Base-by-base conservation (phyloP, 2,888 invertebrate genomes). In the Melangyna quadrimaculata region DNA sequence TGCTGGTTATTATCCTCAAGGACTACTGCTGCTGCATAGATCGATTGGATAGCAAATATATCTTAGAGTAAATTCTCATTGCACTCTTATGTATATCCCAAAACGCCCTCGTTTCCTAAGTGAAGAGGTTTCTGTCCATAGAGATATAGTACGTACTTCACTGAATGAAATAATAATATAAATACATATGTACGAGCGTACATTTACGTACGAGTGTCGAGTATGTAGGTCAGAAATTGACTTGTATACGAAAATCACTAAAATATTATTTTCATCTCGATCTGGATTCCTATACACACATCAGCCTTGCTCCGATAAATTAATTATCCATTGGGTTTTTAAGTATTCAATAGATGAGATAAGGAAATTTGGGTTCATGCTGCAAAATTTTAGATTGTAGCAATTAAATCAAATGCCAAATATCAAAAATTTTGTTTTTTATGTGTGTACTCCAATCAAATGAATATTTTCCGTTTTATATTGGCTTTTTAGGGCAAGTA, bases 11-110 rank as follows among this genome's bases (percentile, higher is more conserved):
- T 86, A 75, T 86, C 57, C 77, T 59, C 57, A 77, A 40, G 79
- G 70, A 84, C 70, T 53, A 32, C 65, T 32, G 74, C 59, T 37
- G 73, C 67, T 45, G 71, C 75, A 65, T 69, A 80, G 75, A 84
- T 84, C 84, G 84, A 84, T 80, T 80, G 65, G 67, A 84, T 61
- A 37, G 61, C 75, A 67, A 84, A 84, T 84, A 63, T 72, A 82
- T 81, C 71, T 79, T 73, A 32, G 65, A 61, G 73, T 61, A 55
- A 59, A 63, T 69, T 73, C 79, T 71, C 71, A 61, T 69, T 84
- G 75, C 84, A 84, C 75, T 84, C 67, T 72, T 63, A 19, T 59
- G n/a, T n/a, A 17, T 43, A 27, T 73, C 71, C 51, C 35, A 57
- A 40, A 77, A 65, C 19, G 40, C 59, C 45, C 67, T 67, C 43